These are phyloP conservation scores for Cheilosia grossa DNA, from an alignment of 2,888 invertebrate species.

Conservation along the genomic window DNA sequence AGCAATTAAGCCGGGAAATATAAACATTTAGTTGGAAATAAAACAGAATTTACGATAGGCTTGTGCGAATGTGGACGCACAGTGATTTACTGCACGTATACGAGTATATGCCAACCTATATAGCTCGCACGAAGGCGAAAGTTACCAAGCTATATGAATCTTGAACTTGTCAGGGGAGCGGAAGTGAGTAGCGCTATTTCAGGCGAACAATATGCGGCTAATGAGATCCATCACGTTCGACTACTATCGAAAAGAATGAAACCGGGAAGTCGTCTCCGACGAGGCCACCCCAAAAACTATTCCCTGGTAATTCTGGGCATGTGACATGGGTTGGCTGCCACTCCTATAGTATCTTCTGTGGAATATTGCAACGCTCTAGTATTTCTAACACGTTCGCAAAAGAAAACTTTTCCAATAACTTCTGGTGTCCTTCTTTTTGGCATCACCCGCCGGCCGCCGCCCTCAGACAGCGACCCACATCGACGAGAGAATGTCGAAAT, in stretches of 20 bases:
- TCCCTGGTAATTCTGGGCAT: constrained; percentile 18
- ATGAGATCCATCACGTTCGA: constrained; percentile 65
- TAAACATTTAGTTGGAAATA: constrained; percentile 75
- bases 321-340: constrained; percentile 24
- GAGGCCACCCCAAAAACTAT: constrained; percentile 9
- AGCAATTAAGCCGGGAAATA: constrained; percentile 73
- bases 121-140: constrained; percentile 22
- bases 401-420: constrained; percentile 75
- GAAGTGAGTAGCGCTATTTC: constrained; percentile 45
- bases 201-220: constrained; percentile 61
- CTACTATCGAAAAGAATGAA: constrained; percentile 31
- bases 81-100: constrained; percentile 62
- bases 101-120: neutral
- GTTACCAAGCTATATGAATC: constrained; percentile 51
- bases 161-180: constrained; percentile 63
- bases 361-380: constrained; percentile 64
- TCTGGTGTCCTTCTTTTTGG: constrained; percentile 71
- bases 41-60: constrained; percentile 72
- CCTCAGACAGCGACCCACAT: constrained; percentile 6
- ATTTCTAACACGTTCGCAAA: constrained; percentile 74
- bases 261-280: constrained; percentile 8
- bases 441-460: constrained; percentile 7
- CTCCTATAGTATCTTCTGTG: constrained; percentile 15
- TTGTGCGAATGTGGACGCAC: constrained; percentile 68
- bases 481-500: constrained; percentile 63